Conservation (phyloP, 2,888 invertebrate genomes). For the Sabatieria punctata region DNA sequence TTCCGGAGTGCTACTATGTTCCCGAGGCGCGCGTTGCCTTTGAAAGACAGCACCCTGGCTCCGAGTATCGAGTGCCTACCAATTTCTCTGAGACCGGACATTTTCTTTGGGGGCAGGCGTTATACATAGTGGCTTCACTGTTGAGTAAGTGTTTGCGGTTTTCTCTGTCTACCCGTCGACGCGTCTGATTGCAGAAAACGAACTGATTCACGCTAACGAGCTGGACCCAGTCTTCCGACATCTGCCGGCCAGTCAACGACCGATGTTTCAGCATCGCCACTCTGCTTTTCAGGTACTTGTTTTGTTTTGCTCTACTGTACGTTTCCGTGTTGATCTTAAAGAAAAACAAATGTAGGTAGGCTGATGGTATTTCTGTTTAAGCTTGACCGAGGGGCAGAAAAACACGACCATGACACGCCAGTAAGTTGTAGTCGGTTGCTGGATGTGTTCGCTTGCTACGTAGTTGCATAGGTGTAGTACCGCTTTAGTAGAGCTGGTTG, state of each 20-base stretch:
- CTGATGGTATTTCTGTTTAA: no score
- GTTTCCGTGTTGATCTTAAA: conserved; percentile 33
- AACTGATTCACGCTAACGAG: conserved; percentile 56
- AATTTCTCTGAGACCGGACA: no score
- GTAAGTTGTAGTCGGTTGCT: no score
- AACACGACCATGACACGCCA: no score
- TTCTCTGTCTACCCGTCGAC: conserved; percentile 49
- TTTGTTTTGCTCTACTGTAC: neutral
- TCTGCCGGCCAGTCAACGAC: conserved; percentile 84
- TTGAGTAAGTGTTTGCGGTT: conserved; percentile 40
- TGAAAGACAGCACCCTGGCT: conserved; percentile 53
- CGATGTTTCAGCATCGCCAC: conserved; percentile 73
- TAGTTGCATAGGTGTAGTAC: neutral
- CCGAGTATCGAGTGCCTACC: no score
- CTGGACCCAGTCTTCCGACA: conserved; percentile 85
- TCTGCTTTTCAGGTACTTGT: conserved; percentile 79
- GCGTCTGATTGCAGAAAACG: conserved; percentile 16
- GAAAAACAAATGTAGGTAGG: neutral
- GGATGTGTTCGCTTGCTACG: no score
- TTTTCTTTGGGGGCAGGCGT: conserved; percentile 85
- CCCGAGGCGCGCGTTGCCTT: conserved; percentile 42
- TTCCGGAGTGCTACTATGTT: conserved; percentile 84
- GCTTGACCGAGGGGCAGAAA: no score
- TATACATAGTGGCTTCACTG: conserved; percentile 81
- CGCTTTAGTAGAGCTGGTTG: neutral